A percentile compares a stretch with the other conserved stretches of the same genome.
Evolutionary conservation across 2,888 invertebrate species (phyloP).

Genomic region (Pheosia gnoma): DNA sequence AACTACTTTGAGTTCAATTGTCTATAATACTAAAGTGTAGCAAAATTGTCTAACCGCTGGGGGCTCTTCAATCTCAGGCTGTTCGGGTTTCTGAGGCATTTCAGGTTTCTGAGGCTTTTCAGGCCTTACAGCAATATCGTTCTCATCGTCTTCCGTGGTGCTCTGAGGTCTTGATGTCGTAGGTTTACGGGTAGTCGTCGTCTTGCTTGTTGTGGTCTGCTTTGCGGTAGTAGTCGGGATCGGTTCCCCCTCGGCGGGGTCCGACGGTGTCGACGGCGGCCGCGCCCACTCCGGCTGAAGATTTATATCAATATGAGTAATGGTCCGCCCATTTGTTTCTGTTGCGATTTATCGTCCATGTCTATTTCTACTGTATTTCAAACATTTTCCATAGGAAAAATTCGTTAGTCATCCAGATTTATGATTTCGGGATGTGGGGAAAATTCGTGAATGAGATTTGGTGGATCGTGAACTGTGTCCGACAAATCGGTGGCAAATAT

Average conservation of each 20-base stretch:
- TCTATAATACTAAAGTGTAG: background rate
- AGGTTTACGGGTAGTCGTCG: slow-evolving; percentile 35
- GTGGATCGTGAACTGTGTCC: background rate
- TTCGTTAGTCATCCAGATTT: slow-evolving; percentile 40
- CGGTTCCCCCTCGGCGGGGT: slow-evolving; percentile 78
- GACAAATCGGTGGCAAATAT: slow-evolving; percentile 5
- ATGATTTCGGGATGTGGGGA: slow-evolving; percentile 20
- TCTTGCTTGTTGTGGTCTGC: slow-evolving; percentile 46
- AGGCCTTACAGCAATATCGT: slow-evolving; percentile 41
- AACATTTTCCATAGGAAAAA: slow-evolving; percentile 28
- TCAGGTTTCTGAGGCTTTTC: slow-evolving; percentile 44
- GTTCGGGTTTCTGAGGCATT: slow-evolving; percentile 41
- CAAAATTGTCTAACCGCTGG: slow-evolving; percentile 47
- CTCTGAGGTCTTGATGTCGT: slow-evolving; percentile 32
- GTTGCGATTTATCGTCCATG: slow-evolving; percentile 47
- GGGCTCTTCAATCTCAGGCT: slow-evolving; percentile 50
- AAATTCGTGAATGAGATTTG: slow-evolving; percentile 8
- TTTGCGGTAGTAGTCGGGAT: slow-evolving; percentile 48
- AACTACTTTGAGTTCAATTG: background rate
- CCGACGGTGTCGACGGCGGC: slow-evolving; percentile 88
- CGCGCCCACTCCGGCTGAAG: slow-evolving; percentile 91
- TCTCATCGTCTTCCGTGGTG: slow-evolving; percentile 34
- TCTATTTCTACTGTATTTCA: slow-evolving; percentile 34
- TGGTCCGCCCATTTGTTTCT: slow-evolving; percentile 47
- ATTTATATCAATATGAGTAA: slow-evolving; percentile 53